These are phyloP conservation scores for Prinia subflava DNA, from an alignment of 2,113 vertebrate species.

Conservation along the genomic window DNA sequence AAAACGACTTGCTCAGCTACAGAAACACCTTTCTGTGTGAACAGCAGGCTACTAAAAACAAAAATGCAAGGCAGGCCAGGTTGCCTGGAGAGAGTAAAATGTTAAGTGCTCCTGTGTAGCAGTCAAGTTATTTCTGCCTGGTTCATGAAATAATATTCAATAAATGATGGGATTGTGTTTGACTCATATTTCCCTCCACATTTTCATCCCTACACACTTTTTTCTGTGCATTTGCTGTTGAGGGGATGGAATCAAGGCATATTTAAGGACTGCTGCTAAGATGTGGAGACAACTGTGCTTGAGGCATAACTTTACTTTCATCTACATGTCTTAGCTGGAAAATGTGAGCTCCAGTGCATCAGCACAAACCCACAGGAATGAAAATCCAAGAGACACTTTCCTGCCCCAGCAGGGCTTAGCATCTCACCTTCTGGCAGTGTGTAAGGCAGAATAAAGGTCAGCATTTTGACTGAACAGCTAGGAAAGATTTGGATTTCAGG, in stretches of 20 bases:
- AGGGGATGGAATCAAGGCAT: neutral
- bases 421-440: neutral
- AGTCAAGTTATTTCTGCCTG: neutral
- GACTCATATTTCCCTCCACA: neutral
- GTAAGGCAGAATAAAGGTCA: neutral
- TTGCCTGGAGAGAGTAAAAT: neutral
- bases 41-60: neutral
- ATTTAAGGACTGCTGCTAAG: neutral
- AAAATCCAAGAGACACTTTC: neutral
- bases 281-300: neutral
- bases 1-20: neutral
- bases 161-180: neutral
- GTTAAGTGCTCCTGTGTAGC: neutral
- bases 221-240: neutral
- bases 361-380: neutral
- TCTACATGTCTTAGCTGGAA: neutral
- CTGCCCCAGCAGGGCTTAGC: neutral
- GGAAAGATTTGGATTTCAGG: neutral
- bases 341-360: fast-evolving
- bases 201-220: neutral
- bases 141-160: slow-evolving; percentile 13
- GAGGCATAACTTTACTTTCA: neutral
- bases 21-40: neutral
- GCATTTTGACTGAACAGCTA: neutral
- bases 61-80: neutral